phyloP scores from a whole-genome alignment of 1,140 invertebrate genomes.

The Cydia amplana region DNA sequence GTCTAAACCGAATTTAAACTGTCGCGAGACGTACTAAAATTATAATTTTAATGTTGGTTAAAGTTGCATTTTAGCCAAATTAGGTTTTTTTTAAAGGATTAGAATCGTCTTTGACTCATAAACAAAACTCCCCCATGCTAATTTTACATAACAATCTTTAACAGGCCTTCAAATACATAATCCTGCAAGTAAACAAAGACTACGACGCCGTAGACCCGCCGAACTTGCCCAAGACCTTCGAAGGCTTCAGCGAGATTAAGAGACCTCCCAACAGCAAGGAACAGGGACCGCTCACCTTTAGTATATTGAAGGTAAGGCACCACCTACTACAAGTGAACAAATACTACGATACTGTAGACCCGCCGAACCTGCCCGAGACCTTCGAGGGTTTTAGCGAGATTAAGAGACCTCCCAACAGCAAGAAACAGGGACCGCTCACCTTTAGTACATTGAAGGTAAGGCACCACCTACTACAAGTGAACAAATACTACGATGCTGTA shows the following conservation, averaged over 20 bases:
- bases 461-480: conserved; percentile 59
- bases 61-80: no score
- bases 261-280: conserved; percentile 54
- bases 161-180: conserved; percentile 75
- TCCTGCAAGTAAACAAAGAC: conserved; percentile 78
- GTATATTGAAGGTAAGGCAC: conserved; percentile 71
- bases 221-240: conserved; percentile 76
- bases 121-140: no score
- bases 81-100: no score
- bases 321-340: conserved; percentile 72
- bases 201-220: conserved; percentile 74
- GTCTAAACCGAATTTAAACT: no score
- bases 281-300: conserved; percentile 69
- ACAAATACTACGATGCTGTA: conserved; percentile 78
- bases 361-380: conserved; percentile 74
- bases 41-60: no score
- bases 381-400: conserved; percentile 75
- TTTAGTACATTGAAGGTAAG: conserved; percentile 74
- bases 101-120: no score
- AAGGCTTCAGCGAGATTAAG: conserved; percentile 70
- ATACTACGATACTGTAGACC: conserved; percentile 75
- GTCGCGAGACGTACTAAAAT: no score
- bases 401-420: conserved; percentile 52
- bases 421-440: conserved; percentile 66
- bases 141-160: no score